These are phyloP conservation scores for Rousettus leschenaultii DNA, from an alignment of 2,113 vertebrate species.

Conservation along the genomic window DNA sequence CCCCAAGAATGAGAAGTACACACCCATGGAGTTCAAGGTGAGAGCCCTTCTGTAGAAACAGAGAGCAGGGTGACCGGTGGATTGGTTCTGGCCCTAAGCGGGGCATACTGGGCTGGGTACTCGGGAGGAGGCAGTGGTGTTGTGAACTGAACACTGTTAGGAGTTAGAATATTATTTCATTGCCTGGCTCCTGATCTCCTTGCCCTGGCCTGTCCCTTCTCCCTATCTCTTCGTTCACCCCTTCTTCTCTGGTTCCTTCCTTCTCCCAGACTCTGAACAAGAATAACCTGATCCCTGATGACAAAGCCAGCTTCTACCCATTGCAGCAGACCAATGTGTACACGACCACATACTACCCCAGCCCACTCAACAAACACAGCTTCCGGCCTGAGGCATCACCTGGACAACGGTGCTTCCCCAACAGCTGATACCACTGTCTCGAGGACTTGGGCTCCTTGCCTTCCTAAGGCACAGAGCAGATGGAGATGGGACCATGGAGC, in stretches of 20 bases:
- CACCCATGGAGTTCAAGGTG: slow-evolving; percentile 99
- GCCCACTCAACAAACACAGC: slow-evolving; percentile 93
- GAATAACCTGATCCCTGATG: slow-evolving; percentile 97
- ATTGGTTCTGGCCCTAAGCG: neutral
- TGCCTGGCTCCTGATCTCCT: neutral
- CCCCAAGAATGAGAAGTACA: slow-evolving; percentile 99
- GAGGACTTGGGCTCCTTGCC: slow-evolving; percentile 55
- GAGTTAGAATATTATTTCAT: neutral
- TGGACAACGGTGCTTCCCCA: slow-evolving; percentile 93
- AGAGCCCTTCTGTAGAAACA: neutral
- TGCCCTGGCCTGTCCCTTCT: neutral
- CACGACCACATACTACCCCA: slow-evolving; percentile 98
- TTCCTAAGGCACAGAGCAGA: slow-evolving; percentile 53
- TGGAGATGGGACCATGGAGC: slow-evolving; percentile 35
- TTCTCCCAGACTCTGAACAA: slow-evolving; percentile 95
- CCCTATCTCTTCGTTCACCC: neutral
- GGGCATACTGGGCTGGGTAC: neutral
- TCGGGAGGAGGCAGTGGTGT: neutral
- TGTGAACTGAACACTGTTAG: neutral
- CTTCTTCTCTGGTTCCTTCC: slow-evolving; percentile 30
- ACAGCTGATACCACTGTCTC: slow-evolving; percentile 89
- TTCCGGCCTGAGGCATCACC: slow-evolving; percentile 95
- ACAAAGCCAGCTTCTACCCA: slow-evolving; percentile 95
- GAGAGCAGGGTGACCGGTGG: neutral
- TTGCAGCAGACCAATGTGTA: slow-evolving; percentile 98